A percentile compares a stretch with the other conserved stretches of the same genome.
phyloP scores from a whole-genome alignment of 2,797 vertebrate genomes.

The Discoglossus pictus region DNA sequence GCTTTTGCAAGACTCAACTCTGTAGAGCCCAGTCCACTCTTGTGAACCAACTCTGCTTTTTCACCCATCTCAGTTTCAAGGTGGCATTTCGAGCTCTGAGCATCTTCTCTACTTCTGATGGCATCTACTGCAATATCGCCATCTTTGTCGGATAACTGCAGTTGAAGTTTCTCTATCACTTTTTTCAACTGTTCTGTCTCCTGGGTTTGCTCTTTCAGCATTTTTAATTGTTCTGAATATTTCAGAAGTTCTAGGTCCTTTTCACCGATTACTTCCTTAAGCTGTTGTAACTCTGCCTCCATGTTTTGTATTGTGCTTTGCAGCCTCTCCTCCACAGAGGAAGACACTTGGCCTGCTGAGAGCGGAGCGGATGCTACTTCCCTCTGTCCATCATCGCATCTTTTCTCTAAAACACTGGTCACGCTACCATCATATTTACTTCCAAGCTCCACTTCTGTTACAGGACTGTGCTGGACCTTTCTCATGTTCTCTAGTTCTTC shows the following conservation, averaged over 20 bases:
- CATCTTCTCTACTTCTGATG: constrained; percentile 60
- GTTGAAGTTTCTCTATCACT: constrained; percentile 90
- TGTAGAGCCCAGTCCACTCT: constrained; percentile 60
- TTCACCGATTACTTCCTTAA: constrained; percentile 69
- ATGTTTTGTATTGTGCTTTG: constrained; percentile 62
- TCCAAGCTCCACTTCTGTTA: constrained; percentile 25
- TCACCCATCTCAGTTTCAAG: constrained; percentile 63
- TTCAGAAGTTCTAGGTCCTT: constrained; percentile 74
- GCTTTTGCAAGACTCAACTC: constrained; percentile 54
- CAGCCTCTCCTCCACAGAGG: constrained; percentile 71
- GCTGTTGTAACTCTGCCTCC: constrained; percentile 68
- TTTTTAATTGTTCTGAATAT: constrained; percentile 67
- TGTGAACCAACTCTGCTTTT: constrained; percentile 65
- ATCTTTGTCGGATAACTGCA: constrained; percentile 83
- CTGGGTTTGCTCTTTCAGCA: constrained; percentile 66
- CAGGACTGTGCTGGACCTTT: background rate
- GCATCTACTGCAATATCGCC: constrained; percentile 64
- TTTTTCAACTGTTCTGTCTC: constrained; percentile 87
- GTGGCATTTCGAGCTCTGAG: constrained; percentile 70
- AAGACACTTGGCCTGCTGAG: constrained; percentile 68
- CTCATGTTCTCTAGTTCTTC: constrained; percentile 70
- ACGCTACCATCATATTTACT: background rate
- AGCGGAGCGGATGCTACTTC: constrained; percentile 65
- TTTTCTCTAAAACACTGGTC: constrained; percentile 4
- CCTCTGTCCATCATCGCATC: constrained; percentile 53